Percentiles rank a stretch among this genome's conserved stretches.
Evolutionary conservation across 2,888 invertebrate species (phyloP).

Genomic region (Mechanitis mazaeus): DNA sequence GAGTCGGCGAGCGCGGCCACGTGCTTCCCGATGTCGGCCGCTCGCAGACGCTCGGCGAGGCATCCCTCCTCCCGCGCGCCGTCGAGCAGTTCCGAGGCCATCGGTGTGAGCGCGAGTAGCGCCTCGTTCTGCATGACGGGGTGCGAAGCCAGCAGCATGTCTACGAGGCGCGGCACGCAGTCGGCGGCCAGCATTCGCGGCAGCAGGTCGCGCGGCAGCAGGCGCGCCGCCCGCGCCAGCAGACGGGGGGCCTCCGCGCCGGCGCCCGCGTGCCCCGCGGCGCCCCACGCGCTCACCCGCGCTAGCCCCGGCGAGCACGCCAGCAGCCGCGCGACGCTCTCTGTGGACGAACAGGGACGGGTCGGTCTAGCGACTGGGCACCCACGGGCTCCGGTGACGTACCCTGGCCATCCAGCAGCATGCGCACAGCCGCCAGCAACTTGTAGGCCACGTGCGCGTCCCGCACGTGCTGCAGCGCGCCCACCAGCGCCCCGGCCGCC

Average conservation of each 20-base stretch:
- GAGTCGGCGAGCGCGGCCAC: slow-evolving; percentile 67
- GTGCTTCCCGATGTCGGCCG: slow-evolving; percentile 73
- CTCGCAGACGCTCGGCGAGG: slow-evolving; percentile 56
- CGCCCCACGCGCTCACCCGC: slow-evolving; percentile 85
- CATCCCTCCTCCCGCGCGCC: slow-evolving; percentile 44
- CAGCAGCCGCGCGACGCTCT: slow-evolving; percentile 81
- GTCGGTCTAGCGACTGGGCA: too few relatives aligned
- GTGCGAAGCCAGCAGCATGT: slow-evolving; percentile 90
- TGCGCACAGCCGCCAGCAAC: slow-evolving; percentile 88
- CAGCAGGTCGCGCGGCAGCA: slow-evolving; percentile 40
- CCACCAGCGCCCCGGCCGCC: slow-evolving; percentile 72
- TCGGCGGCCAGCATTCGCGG: slow-evolving; percentile 74
- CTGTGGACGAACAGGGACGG: slow-evolving; percentile 56
- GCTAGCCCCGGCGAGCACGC: slow-evolving; percentile 72
- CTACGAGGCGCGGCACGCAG: slow-evolving; percentile 84
- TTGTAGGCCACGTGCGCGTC: slow-evolving; percentile 91
- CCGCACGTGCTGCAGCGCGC: slow-evolving; percentile 80
- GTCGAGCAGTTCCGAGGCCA: slow-evolving; percentile 59
- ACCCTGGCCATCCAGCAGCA: slow-evolving; percentile 92
- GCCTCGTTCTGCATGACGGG: slow-evolving; percentile 93
- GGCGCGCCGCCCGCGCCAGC: slow-evolving; percentile 86
- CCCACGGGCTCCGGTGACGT: slow-evolving; percentile 12
- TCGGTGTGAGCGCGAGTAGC: slow-evolving; percentile 82
- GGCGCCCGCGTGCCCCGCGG: slow-evolving; percentile 87
- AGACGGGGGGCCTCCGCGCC: slow-evolving; percentile 88